These are phyloP conservation scores for Drosophila leonis DNA, from an alignment of 2,888 invertebrate genomes.

Conservation along the genomic window DNA sequence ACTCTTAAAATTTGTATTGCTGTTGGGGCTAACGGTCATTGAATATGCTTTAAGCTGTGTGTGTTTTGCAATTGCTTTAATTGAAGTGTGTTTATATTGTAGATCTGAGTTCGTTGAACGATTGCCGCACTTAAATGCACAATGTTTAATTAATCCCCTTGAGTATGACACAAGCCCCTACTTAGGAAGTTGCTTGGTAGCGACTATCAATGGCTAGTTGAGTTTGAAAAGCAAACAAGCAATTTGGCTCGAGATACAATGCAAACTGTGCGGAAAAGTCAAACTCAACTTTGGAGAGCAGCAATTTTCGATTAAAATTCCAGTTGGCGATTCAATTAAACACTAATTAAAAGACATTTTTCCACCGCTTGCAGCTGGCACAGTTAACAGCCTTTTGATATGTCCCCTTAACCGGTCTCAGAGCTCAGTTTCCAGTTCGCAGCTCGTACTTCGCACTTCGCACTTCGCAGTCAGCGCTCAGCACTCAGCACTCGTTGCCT, in stretches of 20 bases:
- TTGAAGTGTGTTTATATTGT: slow-evolving; percentile 1
- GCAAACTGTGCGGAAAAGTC: slow-evolving; percentile 75
- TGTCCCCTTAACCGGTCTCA: slow-evolving; percentile 17
- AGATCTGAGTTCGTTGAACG: not conserved
- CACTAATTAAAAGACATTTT: slow-evolving; percentile 78
- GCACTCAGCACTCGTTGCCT: slow-evolving; percentile 14
- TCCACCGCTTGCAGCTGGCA: slow-evolving; percentile 41
- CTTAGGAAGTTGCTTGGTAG: slow-evolving; percentile 16
- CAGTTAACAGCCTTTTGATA: slow-evolving; percentile 55
- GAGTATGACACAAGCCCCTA: slow-evolving; percentile 18
- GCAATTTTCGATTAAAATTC: slow-evolving; percentile 80
- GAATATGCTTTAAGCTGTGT: not conserved
- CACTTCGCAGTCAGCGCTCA: slow-evolving; percentile 9
- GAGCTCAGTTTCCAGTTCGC: slow-evolving; percentile 14
- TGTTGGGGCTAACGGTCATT: not conserved
- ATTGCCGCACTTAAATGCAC: slow-evolving; percentile 36
- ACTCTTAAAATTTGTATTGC: not conserved
- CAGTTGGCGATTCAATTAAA: slow-evolving; percentile 80
- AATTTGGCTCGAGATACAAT: slow-evolving; percentile 67
- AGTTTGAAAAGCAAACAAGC: slow-evolving; percentile 66
- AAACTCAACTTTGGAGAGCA: slow-evolving; percentile 51
- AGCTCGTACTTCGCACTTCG: slow-evolving; percentile 6
- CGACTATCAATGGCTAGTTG: slow-evolving; percentile 57
- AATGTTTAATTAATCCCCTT: slow-evolving; percentile 44
- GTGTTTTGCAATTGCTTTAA: not conserved